Conservation (phyloP, 2,888 invertebrate genomes). For the Agrenia bidenticulata region DNA sequence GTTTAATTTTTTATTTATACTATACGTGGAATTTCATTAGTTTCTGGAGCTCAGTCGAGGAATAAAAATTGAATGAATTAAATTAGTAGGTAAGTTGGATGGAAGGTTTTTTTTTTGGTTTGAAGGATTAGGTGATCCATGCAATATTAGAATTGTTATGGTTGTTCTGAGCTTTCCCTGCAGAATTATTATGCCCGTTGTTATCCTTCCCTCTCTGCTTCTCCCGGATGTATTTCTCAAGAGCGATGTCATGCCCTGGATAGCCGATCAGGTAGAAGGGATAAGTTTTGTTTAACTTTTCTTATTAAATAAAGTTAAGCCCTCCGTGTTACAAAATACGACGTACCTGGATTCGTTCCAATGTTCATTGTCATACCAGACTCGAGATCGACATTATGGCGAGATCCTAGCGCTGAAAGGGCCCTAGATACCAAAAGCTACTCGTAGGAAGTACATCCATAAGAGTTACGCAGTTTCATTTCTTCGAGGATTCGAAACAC, state of each 20-base stretch:
- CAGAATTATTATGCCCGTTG: slow-evolving; percentile 21
- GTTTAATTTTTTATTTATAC: no score
- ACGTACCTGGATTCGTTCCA: slow-evolving; percentile 52
- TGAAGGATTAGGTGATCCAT: no score
- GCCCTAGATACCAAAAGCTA: no score
- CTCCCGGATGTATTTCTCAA: slow-evolving; percentile 49
- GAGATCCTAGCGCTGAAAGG: slow-evolving; percentile 54
- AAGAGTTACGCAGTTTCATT: no score
- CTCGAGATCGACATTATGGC: slow-evolving; percentile 50
- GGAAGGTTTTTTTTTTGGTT: no score
- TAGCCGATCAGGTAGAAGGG: not conserved
- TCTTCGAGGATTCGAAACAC: no score
- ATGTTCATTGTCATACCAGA: slow-evolving; percentile 27
- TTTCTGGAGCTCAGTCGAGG: no score
- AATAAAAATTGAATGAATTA: no score
- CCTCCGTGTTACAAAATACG: not conserved
- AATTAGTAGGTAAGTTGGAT: no score
- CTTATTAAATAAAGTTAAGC: not conserved
- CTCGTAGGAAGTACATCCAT: no score
- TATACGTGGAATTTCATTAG: no score
- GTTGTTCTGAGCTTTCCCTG: not conserved
- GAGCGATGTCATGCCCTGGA: slow-evolving; percentile 51
- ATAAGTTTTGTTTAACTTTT: slow-evolving; percentile 3
- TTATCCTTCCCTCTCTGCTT: slow-evolving; percentile 31
- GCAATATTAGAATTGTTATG: slow-evolving; percentile 2